These are phyloP conservation scores for Engraulis encrasicolus DNA, from an alignment of 2,113 vertebrate species.

Conservation along the genomic window DNA sequence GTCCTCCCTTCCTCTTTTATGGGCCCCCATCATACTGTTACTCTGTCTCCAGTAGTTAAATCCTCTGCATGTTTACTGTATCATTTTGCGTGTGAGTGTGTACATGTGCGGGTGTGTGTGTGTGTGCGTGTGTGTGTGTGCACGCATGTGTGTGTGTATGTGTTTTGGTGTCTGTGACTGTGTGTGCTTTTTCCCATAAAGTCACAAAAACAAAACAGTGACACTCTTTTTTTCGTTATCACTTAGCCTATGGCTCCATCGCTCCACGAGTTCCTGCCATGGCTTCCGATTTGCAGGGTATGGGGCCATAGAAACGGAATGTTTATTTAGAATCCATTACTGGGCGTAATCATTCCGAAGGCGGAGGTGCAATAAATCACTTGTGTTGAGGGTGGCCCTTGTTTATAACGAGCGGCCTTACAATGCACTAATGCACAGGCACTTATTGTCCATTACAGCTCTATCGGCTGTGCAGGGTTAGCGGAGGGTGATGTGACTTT, in stretches of 20 bases:
- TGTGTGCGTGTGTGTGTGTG: not conserved
- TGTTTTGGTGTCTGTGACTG: too few relatives aligned
- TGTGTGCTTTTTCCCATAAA: too few relatives aligned
- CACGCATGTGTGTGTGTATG: not conserved
- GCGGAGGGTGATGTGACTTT: not conserved
- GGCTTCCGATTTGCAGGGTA: not conserved
- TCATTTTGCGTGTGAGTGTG: not conserved
- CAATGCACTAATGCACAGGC: constrained; percentile 8
- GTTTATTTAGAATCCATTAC: constrained; percentile 8
- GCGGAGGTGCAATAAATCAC: not conserved
- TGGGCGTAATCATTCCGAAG: not conserved
- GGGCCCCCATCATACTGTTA: too few relatives aligned
- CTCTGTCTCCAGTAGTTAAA: too few relatives aligned
- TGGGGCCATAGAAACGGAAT: not conserved
- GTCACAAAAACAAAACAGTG: too few relatives aligned
- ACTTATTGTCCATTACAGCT: constrained; percentile 5
- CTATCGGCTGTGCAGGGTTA: not conserved
- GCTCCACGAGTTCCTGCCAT: not conserved
- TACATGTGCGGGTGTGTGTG: not conserved
- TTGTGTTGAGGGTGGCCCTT: not conserved
- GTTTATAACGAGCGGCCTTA: not conserved
- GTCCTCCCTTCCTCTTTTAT: too few relatives aligned
- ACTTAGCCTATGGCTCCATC: not conserved
- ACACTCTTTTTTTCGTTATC: not conserved
- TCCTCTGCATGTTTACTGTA: not conserved